These are phyloP conservation scores for Anadara kagoshimensis DNA, from an alignment of 1,140 invertebrate species.

Conservation along the genomic window DNA sequence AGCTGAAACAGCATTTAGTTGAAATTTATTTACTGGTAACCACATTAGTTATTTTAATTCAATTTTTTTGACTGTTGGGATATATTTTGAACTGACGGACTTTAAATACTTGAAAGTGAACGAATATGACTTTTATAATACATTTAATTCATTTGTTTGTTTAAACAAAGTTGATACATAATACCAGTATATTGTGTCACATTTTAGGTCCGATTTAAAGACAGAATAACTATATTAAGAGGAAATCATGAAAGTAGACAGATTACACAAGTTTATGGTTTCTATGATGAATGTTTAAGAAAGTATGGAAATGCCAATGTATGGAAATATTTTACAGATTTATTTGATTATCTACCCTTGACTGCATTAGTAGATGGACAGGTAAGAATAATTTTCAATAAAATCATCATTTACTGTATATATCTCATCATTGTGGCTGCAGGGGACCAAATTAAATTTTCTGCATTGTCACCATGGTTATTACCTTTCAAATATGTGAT, in stretches of 20 bases:
- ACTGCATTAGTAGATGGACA: slow-evolving; percentile 95
- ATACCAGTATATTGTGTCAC: slow-evolving; percentile 1
- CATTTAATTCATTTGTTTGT: no score
- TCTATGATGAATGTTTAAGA: slow-evolving; percentile 99
- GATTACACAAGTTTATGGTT: slow-evolving; percentile 99
- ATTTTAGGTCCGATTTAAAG: slow-evolving; percentile 92
- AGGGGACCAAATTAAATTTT: not conserved
- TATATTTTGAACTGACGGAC: no score
- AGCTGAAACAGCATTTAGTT: no score
- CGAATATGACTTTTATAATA: no score
- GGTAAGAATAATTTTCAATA: slow-evolving; percentile 54
- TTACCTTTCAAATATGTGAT: no score
- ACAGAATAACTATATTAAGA: slow-evolving; percentile 99
- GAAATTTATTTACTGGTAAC: no score
- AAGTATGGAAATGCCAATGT: slow-evolving; percentile 99
- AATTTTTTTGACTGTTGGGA: no score
- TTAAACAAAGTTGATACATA: not conserved
- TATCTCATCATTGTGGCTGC: not conserved
- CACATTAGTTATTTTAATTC: no score
- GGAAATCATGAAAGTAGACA: slow-evolving; percentile 99
- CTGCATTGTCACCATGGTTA: not conserved
- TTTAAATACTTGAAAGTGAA: no score
- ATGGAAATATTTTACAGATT: slow-evolving; percentile 99
- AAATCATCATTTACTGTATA: not conserved
- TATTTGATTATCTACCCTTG: slow-evolving; percentile 99